Base-by-base conservation (phyloP, 2,888 invertebrate genomes). In the Phymatocera aterrima region DNA sequence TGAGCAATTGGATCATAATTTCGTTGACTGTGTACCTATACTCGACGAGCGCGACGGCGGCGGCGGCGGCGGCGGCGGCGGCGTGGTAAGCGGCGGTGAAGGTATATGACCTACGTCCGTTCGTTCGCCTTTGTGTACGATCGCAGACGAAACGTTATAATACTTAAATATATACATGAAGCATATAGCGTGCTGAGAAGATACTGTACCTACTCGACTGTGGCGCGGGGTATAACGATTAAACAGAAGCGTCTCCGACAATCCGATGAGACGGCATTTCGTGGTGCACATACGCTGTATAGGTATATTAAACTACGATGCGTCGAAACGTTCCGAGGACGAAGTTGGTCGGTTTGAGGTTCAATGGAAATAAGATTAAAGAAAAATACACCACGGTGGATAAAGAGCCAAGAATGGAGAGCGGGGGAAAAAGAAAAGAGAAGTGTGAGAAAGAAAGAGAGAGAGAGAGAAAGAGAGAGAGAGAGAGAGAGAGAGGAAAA, bases 101-200 rank as follows among this genome's bases (percentile, higher is more conserved):
- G 72, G 72, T 72, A 72, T 72, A 72, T 72, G 72, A 72, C 72
- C 72, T 72, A 48, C 72, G 72, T 72, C 51, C 72, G 72, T 72
- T 72, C 72, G 72, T 72, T 72, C 72, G 72, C 72, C 72, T 72
- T 43, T 72, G 48, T 72, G 51, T 48, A 72, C 72, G 72, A 51
- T 51, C 72, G 43, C 46, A 72, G 48, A 48, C 48, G 48, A 51
- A 72, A 51, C 51, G 48, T 51, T 48, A 31, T 51, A 68, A 68
- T 43, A 68, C 43, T 40, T 24, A 24, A 21, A 68, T 24, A n/a
- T n/a, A n/a, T n/a, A n/a, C n/a, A n/a, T 37, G 34, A 68, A n/a
- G 24, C 43, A 28, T 43, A 28, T 68, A 68, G 43, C 40, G 43
- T 43, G 21, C 24, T 21, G 2, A 8, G 10, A 28, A 28, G 10